Percentiles rank a stretch among this genome's conserved stretches.
Evolutionary conservation across 2,113 vertebrate genomes (phyloP).

Genomic region (Pipra filicauda): DNA sequence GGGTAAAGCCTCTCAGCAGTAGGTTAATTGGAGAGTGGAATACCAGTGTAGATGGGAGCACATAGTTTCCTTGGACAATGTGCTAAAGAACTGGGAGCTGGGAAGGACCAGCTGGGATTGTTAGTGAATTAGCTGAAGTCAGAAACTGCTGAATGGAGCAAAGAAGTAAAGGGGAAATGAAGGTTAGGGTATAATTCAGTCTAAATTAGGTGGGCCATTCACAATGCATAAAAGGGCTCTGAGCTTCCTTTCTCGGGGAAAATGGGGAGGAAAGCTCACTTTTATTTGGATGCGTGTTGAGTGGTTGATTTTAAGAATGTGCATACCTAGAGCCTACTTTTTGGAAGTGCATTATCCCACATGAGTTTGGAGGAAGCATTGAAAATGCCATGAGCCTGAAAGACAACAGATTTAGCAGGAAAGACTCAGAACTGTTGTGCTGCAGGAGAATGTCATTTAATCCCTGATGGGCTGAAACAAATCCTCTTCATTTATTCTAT

Average conservation of each 20-base stretch:
- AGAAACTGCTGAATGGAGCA: slow-evolving; percentile 84
- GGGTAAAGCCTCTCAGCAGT: slow-evolving; percentile 67
- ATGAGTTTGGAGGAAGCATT: slow-evolving; percentile 33
- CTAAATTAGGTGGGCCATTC: slow-evolving; percentile 91
- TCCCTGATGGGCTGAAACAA: neutral
- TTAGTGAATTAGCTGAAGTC: slow-evolving; percentile 89
- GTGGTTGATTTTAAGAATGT: slow-evolving; percentile 68
- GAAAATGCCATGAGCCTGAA: slow-evolving; percentile 25
- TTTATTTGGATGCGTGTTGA: slow-evolving; percentile 80
- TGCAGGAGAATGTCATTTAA: neutral
- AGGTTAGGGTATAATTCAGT: slow-evolving; percentile 87
- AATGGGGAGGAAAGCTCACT: slow-evolving; percentile 90
- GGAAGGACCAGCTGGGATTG: slow-evolving; percentile 83
- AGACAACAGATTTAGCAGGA: slow-evolving; percentile 22
- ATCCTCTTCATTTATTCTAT: neutral
- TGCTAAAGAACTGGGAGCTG: slow-evolving; percentile 75
- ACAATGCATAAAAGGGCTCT: slow-evolving; percentile 84
- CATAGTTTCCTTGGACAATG: slow-evolving; percentile 72
- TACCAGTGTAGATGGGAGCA: slow-evolving; percentile 58
- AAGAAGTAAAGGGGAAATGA: slow-evolving; percentile 83
- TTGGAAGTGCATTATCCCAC: slow-evolving; percentile 72
- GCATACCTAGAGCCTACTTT: slow-evolving; percentile 85
- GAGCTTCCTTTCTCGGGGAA: slow-evolving; percentile 84
- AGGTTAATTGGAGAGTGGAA: slow-evolving; percentile 84
- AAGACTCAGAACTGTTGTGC: neutral